Base-by-base conservation (phyloP, 2,888 invertebrate species). In the Eumerus sabulonum region DNA sequence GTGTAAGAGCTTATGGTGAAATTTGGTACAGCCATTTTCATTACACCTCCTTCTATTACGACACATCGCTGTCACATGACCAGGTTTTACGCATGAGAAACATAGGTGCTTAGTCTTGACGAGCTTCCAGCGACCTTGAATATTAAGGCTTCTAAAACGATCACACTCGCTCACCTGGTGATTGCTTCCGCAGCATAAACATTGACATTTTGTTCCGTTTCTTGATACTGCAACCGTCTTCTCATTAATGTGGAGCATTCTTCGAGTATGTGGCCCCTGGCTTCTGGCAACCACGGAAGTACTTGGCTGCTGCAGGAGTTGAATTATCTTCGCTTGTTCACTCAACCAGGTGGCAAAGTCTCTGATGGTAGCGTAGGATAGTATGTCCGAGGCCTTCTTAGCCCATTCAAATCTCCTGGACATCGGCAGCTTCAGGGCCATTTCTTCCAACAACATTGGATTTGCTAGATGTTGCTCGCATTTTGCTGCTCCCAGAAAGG, bases 391-490 rank as follows among this genome's bases (percentile, higher is more conserved):
- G 1, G 45, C 14, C 3, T 45, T 9, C 14, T 13, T 50, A 1
- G 59, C 63, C 62, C 67, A 68, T 5, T 62, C 50, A 17, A 40
- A 9, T 36, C 35, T 67, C 18, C 66, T 67, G 13, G 35, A 13
- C 50, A 45, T 48, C 38, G 76, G 76, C 11, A 76, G 19, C 18
- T 76, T 76, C 9, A 11, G 0, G 3, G 64, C 16, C 17, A 50
- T 18, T 7, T 50, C 50, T 1, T 50, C 50, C n/a, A 50, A 19
- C 1, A 50, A 19, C 2, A 3, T 50, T 2, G 50, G 50, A 19
- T 50, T 50, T 1, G n/a, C 27, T 19, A 50, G 19, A 13, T 50
- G 50, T 11, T 40, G 48, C 13, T 62, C 40, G 35, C 12, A 45
- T 17, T 27, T 50, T 1, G 36, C 18, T 5, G 47, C n/a, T 13